A percentile compares a stretch with the other conserved stretches of the same genome.
Conservation (phyloP, 2,113 vertebrate genomes). For the Macquaria australasica region DNA sequence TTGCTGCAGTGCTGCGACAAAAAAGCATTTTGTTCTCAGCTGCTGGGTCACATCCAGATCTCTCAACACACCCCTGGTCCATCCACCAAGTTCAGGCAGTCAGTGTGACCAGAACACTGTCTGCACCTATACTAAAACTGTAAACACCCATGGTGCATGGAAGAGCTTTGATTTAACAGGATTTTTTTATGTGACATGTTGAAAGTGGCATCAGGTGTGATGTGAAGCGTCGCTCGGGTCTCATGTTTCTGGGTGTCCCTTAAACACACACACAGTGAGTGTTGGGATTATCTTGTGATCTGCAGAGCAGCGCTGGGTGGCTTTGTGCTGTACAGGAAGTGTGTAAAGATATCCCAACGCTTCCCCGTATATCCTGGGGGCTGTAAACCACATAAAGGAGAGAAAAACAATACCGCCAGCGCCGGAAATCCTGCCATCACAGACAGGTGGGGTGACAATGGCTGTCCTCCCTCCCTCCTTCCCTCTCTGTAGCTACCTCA, state of each 20-base stretch:
- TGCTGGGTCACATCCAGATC: too few species aligned
- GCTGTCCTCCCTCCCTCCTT: constrained; percentile 29
- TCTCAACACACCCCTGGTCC: background rate
- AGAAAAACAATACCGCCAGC: constrained; percentile 58
- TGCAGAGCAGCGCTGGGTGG: constrained; percentile 34
- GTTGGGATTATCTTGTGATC: constrained; percentile 62
- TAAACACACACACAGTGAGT: constrained; percentile 9
- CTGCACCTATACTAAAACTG: background rate
- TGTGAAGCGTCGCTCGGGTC: background rate
- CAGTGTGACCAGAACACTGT: background rate
- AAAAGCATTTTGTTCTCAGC: too few species aligned
- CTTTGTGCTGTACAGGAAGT: constrained; percentile 73
- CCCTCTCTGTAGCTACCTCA: constrained; percentile 13
- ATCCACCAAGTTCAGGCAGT: background rate
- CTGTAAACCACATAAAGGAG: constrained; percentile 66
- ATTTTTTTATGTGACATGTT: background rate
- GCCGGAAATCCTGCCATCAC: constrained; percentile 68
- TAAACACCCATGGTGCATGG: background rate
- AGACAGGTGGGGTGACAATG: constrained; percentile 66
- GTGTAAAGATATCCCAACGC: constrained; percentile 56
- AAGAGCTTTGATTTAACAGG: background rate
- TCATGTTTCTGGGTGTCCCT: constrained; percentile 46
- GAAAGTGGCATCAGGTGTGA: constrained; percentile 32
- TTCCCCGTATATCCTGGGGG: constrained; percentile 61
- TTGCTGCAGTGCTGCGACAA: too few species aligned